Evolutionary conservation across 2,113 vertebrate genomes (phyloP).

Genomic region (Myotis brandtii): DNA sequence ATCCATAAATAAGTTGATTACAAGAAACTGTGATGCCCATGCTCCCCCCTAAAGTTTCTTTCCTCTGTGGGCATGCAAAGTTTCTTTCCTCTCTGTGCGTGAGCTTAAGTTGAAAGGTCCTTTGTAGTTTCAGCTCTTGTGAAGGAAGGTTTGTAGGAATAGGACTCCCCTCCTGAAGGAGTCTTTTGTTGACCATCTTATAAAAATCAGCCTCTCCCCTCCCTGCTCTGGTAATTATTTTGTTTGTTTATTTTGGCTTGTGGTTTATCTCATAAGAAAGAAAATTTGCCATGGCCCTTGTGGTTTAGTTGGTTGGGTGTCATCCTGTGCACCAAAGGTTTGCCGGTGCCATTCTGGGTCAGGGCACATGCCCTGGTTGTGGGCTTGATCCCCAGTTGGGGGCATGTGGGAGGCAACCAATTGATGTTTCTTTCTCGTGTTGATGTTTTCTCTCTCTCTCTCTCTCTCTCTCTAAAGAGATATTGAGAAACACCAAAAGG

Average conservation of each 20-base stretch:
- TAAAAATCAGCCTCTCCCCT: not conserved
- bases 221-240: not conserved
- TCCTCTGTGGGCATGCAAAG: not conserved
- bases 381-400: too few relatives aligned
- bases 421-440: too few relatives aligned
- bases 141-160: not conserved
- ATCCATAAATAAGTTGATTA: not conserved
- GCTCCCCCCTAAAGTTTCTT: not conserved
- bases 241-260: slow-evolving; percentile 20
- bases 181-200: not conserved
- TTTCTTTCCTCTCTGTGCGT: not conserved
- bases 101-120: not conserved
- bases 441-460: too few relatives aligned
- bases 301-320: too few relatives aligned
- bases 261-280: not conserved
- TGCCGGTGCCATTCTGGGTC: too few relatives aligned
- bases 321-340: too few relatives aligned
- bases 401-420: too few relatives aligned
- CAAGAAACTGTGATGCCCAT: not conserved
- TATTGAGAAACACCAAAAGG: too few relatives aligned
- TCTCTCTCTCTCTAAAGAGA: too few relatives aligned
- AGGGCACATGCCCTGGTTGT: too few relatives aligned
- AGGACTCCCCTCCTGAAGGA: not conserved
- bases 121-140: slow-evolving; percentile 10
- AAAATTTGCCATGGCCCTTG: not conserved